phyloP scores from a whole-genome alignment of 1,140 invertebrate genomes.

The Drosophila rhopaloa region DNA sequence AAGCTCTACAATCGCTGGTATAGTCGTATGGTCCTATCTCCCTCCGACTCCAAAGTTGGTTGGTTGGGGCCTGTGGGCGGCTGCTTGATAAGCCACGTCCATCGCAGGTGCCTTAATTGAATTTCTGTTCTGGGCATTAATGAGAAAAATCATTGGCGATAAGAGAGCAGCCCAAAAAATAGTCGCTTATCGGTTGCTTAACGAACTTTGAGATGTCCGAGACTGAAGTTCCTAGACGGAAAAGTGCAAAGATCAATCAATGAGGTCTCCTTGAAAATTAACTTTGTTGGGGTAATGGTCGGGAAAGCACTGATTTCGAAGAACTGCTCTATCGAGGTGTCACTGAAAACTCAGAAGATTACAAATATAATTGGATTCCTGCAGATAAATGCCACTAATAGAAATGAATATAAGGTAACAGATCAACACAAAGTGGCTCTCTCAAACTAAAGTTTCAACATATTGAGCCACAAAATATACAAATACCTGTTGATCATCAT shows the following conservation, averaged over 20 bases:
- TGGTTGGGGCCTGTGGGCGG: conserved; percentile 4
- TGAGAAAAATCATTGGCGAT: conserved; percentile 57
- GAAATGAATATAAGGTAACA: too few species aligned
- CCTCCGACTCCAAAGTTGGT: neutral
- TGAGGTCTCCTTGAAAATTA: conserved; percentile 1
- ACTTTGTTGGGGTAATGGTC: neutral
- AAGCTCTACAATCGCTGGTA: conserved; percentile 15
- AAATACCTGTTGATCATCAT: too few species aligned
- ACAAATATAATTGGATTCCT: too few species aligned
- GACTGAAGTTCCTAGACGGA: neutral
- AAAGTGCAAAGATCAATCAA: conserved; percentile 23
- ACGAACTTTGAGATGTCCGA: conserved; percentile 45
- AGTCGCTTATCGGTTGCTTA: conserved; percentile 16
- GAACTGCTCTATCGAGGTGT: conserved; percentile 5
- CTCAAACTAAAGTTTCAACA: too few species aligned
- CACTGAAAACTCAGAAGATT: neutral
- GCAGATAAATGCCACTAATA: too few species aligned
- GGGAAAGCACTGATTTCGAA: conserved; percentile 6
- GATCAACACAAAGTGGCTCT: too few species aligned
- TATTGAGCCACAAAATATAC: too few species aligned
- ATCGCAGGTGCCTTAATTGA: conserved; percentile 52
- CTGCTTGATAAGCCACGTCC: conserved; percentile 48
- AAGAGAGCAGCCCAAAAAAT: conserved; percentile 39
- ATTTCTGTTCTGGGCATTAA: conserved; percentile 50
- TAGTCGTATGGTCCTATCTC: neutral